phyloP scores from a whole-genome alignment of 2,888 invertebrate species.

The Rhopalosiphum nymphaeae region DNA sequence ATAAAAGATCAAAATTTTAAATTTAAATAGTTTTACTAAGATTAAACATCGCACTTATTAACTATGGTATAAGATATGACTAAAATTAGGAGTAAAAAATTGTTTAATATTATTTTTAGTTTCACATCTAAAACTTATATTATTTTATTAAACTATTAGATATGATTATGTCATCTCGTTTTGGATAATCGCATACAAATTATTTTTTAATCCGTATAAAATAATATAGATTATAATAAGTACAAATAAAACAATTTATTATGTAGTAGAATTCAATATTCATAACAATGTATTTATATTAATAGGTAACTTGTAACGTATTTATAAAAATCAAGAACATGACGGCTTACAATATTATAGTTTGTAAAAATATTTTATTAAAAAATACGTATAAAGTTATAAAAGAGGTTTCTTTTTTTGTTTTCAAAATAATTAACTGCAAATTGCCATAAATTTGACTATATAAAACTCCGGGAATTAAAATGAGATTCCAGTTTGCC shows the following conservation, averaged over 20 bases:
- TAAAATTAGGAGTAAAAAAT: background rate
- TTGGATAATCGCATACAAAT: background rate
- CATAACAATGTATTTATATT: background rate
- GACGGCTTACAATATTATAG: background rate
- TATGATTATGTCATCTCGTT: background rate
- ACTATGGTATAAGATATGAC: background rate
- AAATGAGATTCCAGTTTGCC: constrained; percentile 27
- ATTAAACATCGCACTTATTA: background rate
- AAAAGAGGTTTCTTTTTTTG: background rate
- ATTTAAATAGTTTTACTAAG: background rate
- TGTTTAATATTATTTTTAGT: background rate
- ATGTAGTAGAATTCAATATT: background rate
- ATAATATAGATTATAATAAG: background rate
- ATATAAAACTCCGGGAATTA: background rate
- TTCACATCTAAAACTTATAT: background rate
- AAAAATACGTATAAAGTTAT: background rate
- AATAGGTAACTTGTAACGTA: background rate
- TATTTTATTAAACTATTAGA: background rate
- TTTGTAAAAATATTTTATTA: background rate
- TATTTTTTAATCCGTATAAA: background rate
- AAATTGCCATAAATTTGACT: constrained; percentile 16
- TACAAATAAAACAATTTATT: background rate
- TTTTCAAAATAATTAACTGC: background rate
- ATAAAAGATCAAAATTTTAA: background rate
- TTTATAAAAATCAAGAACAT: background rate